phyloP scores from a whole-genome alignment of 2,113 vertebrate genomes.

The Scatophagus argus region DNA sequence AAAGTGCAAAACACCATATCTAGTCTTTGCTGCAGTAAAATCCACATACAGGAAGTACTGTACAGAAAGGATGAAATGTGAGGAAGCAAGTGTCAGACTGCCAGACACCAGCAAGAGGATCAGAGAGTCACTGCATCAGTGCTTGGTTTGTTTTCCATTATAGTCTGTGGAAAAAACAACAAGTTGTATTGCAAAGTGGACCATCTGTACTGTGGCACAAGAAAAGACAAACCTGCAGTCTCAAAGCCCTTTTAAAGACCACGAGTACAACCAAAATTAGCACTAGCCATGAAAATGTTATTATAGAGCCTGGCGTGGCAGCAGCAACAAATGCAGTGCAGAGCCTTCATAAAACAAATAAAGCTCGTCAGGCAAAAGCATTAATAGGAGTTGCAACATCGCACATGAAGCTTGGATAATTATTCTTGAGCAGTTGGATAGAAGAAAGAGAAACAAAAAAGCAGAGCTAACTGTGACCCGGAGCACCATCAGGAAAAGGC shows the following conservation, averaged over 20 bases:
- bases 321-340: not conserved
- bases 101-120: constrained; percentile 18
- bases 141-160: constrained; percentile 32
- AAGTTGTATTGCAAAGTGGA: not conserved
- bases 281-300: not conserved
- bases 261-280: not conserved
- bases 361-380: not conserved
- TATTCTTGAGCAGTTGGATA: constrained; percentile 14
- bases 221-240: constrained; percentile 7
- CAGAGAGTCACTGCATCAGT: not conserved
- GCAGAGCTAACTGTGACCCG: constrained; percentile 24
- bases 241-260: not conserved
- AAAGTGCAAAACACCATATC: not conserved
- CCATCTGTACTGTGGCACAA: constrained; percentile 10
- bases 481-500: constrained; percentile 56
- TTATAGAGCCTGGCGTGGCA: not conserved
- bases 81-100: constrained; percentile 47
- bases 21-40: not conserved
- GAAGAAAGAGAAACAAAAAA: not conserved
- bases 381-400: not conserved
- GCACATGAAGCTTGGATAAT: not conserved
- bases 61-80: constrained; percentile 22
- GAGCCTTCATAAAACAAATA: not conserved
- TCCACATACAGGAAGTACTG: constrained; percentile 19
- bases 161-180: not conserved